Evolutionary conservation across 2,797 vertebrate species (phyloP), one percentile per base, ranked within the genome.

Genomic region (Protonibea diacanthus): DNA sequence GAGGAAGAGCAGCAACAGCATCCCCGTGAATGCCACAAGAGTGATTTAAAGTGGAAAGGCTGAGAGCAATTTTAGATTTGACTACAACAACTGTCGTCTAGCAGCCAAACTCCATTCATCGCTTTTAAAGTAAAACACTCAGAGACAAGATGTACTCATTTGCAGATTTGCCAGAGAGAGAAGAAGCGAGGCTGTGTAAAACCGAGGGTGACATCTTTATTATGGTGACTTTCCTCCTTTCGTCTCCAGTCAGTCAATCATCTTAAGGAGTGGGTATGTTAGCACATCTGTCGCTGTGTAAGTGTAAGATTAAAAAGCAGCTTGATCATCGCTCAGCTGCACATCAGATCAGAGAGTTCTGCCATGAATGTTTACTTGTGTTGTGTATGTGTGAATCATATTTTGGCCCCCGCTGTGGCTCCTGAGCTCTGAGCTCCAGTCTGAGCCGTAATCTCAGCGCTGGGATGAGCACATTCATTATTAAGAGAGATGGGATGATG

Each of bases 121-220:
- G 78, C 91, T 92, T 89, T 80, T 68, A 64, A 80, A 84, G 65
- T 78, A 74, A 87, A 82, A 86, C 74, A 84, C 80, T 83, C 61
- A 71, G 78, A 79, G 86, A 92, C 86, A 78, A 81, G 84, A 88
- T 69, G 57, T 72, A 78, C 69, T 87, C 67, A 85, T 90, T 86
- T 87, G 67, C 72, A 71, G 65, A 84, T 86, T 78, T 87, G 55
- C 74, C 70, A 78, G 76, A 52, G 73, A 80, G 55, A 80, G 55
- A 75, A 67, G 47, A 62, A 85, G 79, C 13, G 14, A 59, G 71
- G 81, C 81, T 45, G 55, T 86, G 73, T 80, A 63, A 87, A 90
- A 93, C 86, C 60, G 86, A 84, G 68, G 69, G 17, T 55, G 84
- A 85, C 75, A 72, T 91, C 72, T 92, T 86, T 86, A 89, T 89